phyloP scores from a whole-genome alignment of 2,797 vertebrate species.

The Microctenopoma stevenorrisi region DNA sequence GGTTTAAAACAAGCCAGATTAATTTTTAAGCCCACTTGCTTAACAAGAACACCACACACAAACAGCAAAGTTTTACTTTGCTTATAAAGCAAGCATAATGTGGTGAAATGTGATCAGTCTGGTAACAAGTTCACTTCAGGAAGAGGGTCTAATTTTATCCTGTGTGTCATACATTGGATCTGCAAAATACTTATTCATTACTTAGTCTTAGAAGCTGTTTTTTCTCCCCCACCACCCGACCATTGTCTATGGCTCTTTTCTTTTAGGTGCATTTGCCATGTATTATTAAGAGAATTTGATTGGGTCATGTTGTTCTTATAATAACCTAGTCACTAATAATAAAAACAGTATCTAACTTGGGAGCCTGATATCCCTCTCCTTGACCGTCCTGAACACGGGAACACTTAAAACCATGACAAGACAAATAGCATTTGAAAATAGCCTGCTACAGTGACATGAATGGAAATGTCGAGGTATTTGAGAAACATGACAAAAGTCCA shows the following conservation, averaged over 20 bases:
- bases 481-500: too few relatives aligned
- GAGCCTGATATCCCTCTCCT: too few relatives aligned
- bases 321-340: background rate
- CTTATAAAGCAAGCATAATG: background rate
- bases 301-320: background rate
- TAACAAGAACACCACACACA: background rate
- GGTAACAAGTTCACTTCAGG: background rate
- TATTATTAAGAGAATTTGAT: background rate
- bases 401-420: too few relatives aligned
- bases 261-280: background rate
- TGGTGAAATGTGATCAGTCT: background rate
- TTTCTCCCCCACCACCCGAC: background rate
- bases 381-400: too few relatives aligned
- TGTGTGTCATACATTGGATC: background rate
- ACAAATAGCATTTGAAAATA: too few relatives aligned
- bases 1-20: background rate
- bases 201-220: background rate
- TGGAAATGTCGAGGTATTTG: too few relatives aligned
- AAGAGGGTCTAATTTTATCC: conserved; percentile 3
- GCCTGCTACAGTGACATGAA: too few relatives aligned
- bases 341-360: background rate
- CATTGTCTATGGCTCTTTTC: background rate
- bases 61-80: background rate
- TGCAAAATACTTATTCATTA: conserved; percentile 27
- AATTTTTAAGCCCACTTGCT: background rate